Conservation (phyloP, 1,140 invertebrate genomes). For the Anagrus nilaparvatae region DNA sequence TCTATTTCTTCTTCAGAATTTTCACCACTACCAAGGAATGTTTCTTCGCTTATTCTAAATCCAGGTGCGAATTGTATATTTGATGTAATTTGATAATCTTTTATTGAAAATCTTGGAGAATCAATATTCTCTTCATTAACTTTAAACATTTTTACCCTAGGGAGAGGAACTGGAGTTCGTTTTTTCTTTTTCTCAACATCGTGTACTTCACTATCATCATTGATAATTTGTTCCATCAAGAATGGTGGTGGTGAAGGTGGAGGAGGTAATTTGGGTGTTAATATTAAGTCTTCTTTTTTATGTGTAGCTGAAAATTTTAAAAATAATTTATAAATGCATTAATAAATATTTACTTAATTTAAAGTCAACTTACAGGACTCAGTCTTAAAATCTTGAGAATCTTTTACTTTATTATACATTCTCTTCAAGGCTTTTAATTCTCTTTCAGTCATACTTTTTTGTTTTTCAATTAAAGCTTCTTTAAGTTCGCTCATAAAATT, state of each 20-base stretch:
- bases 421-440: slow-evolving; percentile 32
- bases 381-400: slow-evolving; percentile 4
- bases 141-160: slow-evolving; percentile 14
- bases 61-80: slow-evolving; percentile 11
- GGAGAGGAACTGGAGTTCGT: slow-evolving; percentile 12
- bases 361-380: slow-evolving; percentile 5
- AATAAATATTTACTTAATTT: slow-evolving; percentile 6
- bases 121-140: slow-evolving; percentile 12
- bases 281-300: neutral
- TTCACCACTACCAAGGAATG: slow-evolving; percentile 35
- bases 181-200: neutral
- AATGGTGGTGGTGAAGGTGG: slow-evolving; percentile 2
- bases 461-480: slow-evolving; percentile 35
- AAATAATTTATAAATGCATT: slow-evolving; percentile 8
- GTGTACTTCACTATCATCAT: neutral
- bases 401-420: slow-evolving; percentile 22
- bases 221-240: neutral
- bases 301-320: neutral
- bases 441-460: slow-evolving; percentile 33
- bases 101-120: slow-evolving; percentile 20
- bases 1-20: slow-evolving; percentile 33
- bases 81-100: slow-evolving; percentile 13
- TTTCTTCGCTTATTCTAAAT: slow-evolving; percentile 29
- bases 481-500: slow-evolving; percentile 39
- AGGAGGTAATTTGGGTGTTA: neutral